These are phyloP conservation scores for Sphaerophoria taeniata DNA, from an alignment of 2,888 invertebrate species.

Conservation along the genomic window DNA sequence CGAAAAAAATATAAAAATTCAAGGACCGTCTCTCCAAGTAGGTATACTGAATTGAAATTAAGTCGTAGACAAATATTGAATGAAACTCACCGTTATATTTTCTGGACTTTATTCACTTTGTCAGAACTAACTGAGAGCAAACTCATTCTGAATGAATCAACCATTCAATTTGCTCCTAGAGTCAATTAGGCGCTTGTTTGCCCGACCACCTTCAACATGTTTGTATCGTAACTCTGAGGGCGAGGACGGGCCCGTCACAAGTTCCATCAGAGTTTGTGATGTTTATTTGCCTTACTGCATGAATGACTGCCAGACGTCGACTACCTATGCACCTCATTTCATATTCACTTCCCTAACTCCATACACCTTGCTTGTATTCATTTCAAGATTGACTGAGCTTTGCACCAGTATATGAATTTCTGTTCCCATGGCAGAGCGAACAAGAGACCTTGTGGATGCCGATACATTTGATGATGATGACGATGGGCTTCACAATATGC, in stretches of 20 bases:
- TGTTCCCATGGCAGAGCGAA: background rate
- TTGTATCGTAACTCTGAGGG: too few relatives aligned
- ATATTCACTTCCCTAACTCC: conserved; percentile 51
- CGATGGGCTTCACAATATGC: conserved; percentile 21
- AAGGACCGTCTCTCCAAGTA: background rate
- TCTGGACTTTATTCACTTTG: conserved; percentile 61
- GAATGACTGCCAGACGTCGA: conserved; percentile 56
- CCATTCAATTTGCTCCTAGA: conserved; percentile 30
- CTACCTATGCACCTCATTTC: conserved; percentile 47
- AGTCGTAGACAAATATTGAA: conserved; percentile 56
- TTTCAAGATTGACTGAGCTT: conserved; percentile 40
- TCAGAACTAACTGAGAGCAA: background rate
- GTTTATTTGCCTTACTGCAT: conserved; percentile 65
- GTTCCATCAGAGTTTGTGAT: conserved; percentile 38
- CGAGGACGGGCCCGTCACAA: background rate
- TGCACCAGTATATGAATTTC: too few relatives aligned
- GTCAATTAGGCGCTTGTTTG: conserved; percentile 48
- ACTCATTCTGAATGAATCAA: conserved; percentile 30
- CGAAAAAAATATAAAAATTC: background rate
- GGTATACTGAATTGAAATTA: conserved; percentile 35
- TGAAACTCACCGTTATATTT: conserved; percentile 56
- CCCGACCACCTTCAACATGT: background rate
- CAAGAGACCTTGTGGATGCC: background rate
- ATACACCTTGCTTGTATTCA: background rate
- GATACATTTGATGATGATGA: conserved; percentile 3